Conservation (phyloP, 2,113 vertebrate genomes). For the Eurystomus gularis region DNA sequence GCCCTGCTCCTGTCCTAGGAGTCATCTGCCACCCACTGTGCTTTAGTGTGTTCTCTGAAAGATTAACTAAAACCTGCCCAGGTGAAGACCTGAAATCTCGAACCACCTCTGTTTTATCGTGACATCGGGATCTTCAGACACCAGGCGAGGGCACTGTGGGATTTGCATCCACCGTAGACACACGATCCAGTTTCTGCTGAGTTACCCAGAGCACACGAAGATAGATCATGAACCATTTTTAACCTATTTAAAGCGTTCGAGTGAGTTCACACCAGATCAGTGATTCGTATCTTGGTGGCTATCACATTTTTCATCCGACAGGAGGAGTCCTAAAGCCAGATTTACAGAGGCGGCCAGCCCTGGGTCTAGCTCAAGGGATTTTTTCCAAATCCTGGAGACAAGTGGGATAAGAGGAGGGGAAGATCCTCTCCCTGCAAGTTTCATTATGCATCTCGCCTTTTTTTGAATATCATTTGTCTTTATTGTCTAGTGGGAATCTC, state of each 20-base stretch:
- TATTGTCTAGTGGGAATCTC: background rate
- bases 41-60: background rate
- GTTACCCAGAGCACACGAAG: accelerated
- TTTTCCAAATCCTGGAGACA: background rate
- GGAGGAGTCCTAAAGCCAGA: background rate
- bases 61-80: background rate
- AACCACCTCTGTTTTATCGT: accelerated
- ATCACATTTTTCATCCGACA: background rate
- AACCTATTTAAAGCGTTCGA: background rate
- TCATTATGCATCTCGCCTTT: background rate
- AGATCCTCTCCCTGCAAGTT: background rate
- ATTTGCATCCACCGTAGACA: background rate
- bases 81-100: background rate
- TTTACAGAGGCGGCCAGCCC: background rate
- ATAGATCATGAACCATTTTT: background rate
- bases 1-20: background rate
- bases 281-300: background rate
- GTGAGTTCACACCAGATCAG: background rate
- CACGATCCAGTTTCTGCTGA: accelerated
- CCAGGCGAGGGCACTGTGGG: background rate
- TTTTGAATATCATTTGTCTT: background rate
- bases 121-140: background rate
- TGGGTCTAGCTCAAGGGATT: background rate
- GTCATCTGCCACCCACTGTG: accelerated
- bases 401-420: background rate